Evolutionary conservation across 2,888 invertebrate genomes (phyloP).

Genomic region (Brachycybe producta): DNA sequence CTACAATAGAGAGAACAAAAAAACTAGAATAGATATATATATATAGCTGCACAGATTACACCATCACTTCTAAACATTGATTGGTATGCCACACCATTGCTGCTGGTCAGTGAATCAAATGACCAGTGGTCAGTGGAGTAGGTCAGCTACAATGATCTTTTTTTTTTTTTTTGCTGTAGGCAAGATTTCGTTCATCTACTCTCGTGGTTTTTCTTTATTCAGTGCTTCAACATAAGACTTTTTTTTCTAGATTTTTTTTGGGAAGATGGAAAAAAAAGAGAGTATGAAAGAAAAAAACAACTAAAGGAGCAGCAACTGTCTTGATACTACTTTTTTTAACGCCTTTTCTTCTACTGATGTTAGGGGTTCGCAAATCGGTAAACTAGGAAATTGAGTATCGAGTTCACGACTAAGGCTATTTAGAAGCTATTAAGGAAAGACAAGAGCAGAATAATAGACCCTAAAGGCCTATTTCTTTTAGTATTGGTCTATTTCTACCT

Average conservation of each 20-base stretch:
- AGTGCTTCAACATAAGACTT: no score
- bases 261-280: constrained; percentile 6
- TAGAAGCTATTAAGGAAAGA: constrained; percentile 14
- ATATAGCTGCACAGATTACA: no score
- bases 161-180: constrained; percentile 5
- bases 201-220: constrained; percentile 3
- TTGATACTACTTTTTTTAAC: no score
- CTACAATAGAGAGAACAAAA: no score
- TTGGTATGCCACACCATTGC: no score
- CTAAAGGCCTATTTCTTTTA: constrained; percentile 9
- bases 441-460: constrained; percentile 13
- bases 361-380: constrained; percentile 10
- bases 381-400: constrained; percentile 15
- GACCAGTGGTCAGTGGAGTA: constrained; percentile 12
- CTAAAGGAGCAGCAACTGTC: no score
- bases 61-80: no score
- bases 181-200: no score
- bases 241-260: not conserved
- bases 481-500: not conserved
- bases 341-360: constrained; percentile 4
- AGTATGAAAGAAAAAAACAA: no score
- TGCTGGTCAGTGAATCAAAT: constrained; percentile 8
- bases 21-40: no score
- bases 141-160: constrained; percentile 6
- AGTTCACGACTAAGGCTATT: constrained; percentile 8